Base-by-base conservation (phyloP, 2,797 vertebrate genomes). In the Nasua narica region DNA sequence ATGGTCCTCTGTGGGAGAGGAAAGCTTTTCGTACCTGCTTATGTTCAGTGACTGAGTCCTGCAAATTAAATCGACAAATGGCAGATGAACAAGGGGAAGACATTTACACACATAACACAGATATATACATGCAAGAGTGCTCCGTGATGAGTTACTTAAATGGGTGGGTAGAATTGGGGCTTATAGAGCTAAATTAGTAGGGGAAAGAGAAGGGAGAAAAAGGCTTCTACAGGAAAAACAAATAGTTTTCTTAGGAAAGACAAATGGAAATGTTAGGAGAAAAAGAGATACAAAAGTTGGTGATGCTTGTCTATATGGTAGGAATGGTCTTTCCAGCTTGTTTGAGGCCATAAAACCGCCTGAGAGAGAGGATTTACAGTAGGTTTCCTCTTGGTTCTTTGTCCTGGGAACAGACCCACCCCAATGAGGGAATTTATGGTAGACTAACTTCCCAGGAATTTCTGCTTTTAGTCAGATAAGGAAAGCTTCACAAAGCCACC, bases 391-490 rank as follows among this genome's bases (percentile, higher is more conserved):
- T 87, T 67, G 35, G 23, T 88, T 88, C 25, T 62, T 27, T 87
- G 9, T 48, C 12, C 46, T 77, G 60, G 23, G 25, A 56, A 27
- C 43, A 81, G 70, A 91, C 3, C 9, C 21, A 92, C 2, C 37
- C n/a, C 2, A 5, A 50, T n/a, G 32, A 82, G 70, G 74, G 19
- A 69, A 84, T 94, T 82, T 87, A 62, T 72, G 37, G 48, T 60
- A 70, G 58, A 23, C 56, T 70, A 23, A 65, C 54, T 87, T 95
- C 62, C 46, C 58, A 70, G 43, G 87, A 76, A 65, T 62, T 90
- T 95, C 81, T 94, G 56, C 37, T 92, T 74, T 87, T 84, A 69
- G 54, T 85, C 37, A 79, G 62, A 87, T 79, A 95, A 90, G 52
- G n/a, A 7, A 95, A 74, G 23, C 65, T 87, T 56, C 14, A 67